Evolutionary conservation across 2,797 vertebrate species (phyloP).

Genomic region (Dromococcyx pavoninus): DNA sequence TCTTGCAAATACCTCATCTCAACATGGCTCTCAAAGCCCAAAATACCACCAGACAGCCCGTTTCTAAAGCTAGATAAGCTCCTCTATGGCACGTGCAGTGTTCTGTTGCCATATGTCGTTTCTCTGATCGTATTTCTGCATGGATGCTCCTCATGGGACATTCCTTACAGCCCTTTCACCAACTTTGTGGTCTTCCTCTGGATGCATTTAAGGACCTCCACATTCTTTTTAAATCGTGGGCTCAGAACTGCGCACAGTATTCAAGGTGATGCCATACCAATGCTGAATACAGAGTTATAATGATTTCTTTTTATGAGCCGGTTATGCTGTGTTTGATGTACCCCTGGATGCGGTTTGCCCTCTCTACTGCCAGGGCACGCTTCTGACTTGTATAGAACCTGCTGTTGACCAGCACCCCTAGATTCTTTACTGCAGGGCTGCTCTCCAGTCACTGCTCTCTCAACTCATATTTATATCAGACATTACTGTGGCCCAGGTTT

Average conservation of each 20-base stretch:
- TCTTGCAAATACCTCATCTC: not conserved
- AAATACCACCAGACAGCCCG: not conserved
- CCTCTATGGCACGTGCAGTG: constrained; percentile 1
- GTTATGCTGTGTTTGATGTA: accelerated
- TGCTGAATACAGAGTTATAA: accelerated
- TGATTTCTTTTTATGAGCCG: accelerated
- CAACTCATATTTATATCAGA: accelerated
- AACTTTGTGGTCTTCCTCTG: not conserved
- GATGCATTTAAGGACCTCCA: not conserved
- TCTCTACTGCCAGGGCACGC: not conserved
- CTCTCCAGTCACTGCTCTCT: not conserved
- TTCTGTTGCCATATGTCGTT: constrained; percentile 54
- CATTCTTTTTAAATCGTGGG: not conserved
- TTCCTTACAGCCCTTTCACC: not conserved
- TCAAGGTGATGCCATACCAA: too few species aligned
- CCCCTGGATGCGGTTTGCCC: accelerated
- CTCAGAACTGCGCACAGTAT: not conserved
- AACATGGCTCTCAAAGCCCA: not conserved
- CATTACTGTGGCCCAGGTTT: not conserved
- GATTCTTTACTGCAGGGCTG: not conserved
- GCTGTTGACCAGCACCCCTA: accelerated
- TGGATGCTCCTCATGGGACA: accelerated
- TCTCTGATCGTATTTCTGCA: constrained; percentile 41
- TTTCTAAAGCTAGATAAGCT: constrained; percentile 22
- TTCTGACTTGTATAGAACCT: accelerated